Conservation (phyloP, 2,797 vertebrate genomes). For the Lophotriccus pileatus region DNA sequence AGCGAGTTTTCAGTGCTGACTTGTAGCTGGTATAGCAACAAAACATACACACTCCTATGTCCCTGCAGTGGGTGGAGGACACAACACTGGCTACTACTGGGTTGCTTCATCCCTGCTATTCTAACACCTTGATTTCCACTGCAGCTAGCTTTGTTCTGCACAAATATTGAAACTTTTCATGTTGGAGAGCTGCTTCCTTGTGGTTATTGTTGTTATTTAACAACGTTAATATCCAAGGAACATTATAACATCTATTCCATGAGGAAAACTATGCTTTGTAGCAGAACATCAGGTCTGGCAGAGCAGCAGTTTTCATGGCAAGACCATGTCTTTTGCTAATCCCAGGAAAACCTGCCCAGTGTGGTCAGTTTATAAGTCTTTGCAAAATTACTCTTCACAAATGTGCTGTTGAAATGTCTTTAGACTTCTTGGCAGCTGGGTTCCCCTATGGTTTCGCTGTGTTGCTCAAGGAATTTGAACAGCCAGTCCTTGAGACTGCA, state of each 20-base stretch:
- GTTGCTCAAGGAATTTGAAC: constrained; percentile 10
- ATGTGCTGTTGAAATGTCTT: constrained; percentile 54
- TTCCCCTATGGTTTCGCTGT: not conserved
- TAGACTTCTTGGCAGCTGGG: constrained; percentile 18
- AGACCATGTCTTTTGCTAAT: not conserved
- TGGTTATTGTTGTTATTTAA: constrained; percentile 36
- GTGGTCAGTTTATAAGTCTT: constrained; percentile 52
- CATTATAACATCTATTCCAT: constrained; percentile 34
- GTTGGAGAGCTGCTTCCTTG: not conserved
- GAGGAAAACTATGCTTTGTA: not conserved
- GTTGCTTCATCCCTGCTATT: not conserved
- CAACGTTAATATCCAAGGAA: constrained; percentile 50
- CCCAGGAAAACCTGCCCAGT: constrained; percentile 38
- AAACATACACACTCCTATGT: not conserved
- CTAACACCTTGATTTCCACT: not conserved
- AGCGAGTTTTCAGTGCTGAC: not conserved
- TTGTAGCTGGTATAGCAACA: not conserved
- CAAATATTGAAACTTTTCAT: constrained; percentile 38
- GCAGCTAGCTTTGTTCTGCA: not conserved
- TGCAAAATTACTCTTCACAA: constrained; percentile 37
- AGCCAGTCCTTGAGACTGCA: not conserved
- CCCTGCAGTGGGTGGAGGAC: not conserved
- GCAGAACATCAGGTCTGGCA: constrained; percentile 17
- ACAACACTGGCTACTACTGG: not conserved
- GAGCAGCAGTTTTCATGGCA: constrained; percentile 21